Base-by-base conservation (phyloP, 2,113 vertebrate genomes). In the Sebastes schlegelii region DNA sequence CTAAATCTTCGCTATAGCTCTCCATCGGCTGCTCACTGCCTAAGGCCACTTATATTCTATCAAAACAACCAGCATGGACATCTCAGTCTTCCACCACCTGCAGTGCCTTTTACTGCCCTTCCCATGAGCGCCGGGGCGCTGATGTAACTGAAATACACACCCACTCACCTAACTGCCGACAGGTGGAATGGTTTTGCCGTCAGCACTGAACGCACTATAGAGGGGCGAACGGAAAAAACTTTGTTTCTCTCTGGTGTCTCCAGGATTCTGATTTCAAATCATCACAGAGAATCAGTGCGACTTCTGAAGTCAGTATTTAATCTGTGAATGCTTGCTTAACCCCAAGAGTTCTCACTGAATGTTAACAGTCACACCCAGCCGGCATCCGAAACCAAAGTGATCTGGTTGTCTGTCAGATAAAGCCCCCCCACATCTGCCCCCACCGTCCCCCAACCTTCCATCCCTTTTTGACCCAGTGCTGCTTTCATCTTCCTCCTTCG, bases 401-500 rank as follows among this genome's bases (percentile, higher is more conserved):
- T 86, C 45, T 34, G 23, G 63, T 63, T 77, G 74, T 77, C 89
- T 74, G 63, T 92, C 63, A 88, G 77, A 87, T 74, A 68, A 79
- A 77, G 51, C 52, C 55, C 52, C 34, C 68, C 40, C n/a, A 49
- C 74, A 67, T 81, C 74, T 74, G 61, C 69, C 66, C 55, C 73
- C 51, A 51, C 61, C 76, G 46, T 16, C 80, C 62, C 58, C 77
- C 23, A 13, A 1, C 57, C 58, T 54, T 58, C 57, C 80, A 78
- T 84, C 74, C 73, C 70, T 40, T 52, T 86, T 74, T 85, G 89
- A 86, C 86, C 91, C 83, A 74, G 68, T 48, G 61, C 60, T 60
- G 77, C 91, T 91, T 92, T 93, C 88, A 92, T 91, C 90, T 88
- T 82, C 75, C 66, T 77, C 85, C 87, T 90, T 74, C 1, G 26